phyloP scores from a whole-genome alignment of 2,888 invertebrate genomes.

The Aelia acuminata region DNA sequence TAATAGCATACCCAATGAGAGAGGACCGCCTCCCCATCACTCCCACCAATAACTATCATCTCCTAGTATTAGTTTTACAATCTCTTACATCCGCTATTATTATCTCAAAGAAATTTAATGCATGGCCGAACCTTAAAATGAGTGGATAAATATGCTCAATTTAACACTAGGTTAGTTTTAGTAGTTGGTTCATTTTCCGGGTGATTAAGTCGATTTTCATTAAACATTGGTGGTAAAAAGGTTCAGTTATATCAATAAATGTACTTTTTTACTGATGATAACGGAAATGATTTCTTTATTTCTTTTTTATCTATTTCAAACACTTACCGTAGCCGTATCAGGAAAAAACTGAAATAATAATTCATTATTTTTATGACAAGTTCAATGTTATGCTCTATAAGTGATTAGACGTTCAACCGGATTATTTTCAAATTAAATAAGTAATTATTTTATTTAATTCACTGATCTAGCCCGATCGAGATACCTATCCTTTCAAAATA shows the following conservation, averaged over 20 bases:
- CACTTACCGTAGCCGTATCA: no score
- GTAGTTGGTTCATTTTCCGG: neutral
- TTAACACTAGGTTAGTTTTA: constrained; percentile 48
- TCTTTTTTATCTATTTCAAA: no score
- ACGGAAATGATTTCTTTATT: no score
- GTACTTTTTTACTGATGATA: neutral
- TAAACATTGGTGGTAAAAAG: neutral
- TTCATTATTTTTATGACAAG: no score
- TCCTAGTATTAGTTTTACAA: constrained; percentile 26
- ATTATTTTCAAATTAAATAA: no score
- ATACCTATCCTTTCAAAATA: no score
- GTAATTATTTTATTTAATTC: no score
- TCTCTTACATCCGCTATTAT: constrained; percentile 20
- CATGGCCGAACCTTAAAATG: neutral
- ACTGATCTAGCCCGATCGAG: no score
- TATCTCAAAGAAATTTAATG: constrained; percentile 33
- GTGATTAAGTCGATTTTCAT: neutral
- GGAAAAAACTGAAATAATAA: no score
- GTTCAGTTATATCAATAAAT: neutral
- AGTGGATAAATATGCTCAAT: neutral
- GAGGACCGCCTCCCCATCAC: constrained; percentile 2
- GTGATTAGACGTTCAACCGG: no score
- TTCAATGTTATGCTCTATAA: no score
- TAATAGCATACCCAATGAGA: neutral
- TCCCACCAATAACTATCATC: constrained; percentile 36